phyloP scores from a whole-genome alignment of 2,797 vertebrate species.

The Acestrorhynchus altus region DNA sequence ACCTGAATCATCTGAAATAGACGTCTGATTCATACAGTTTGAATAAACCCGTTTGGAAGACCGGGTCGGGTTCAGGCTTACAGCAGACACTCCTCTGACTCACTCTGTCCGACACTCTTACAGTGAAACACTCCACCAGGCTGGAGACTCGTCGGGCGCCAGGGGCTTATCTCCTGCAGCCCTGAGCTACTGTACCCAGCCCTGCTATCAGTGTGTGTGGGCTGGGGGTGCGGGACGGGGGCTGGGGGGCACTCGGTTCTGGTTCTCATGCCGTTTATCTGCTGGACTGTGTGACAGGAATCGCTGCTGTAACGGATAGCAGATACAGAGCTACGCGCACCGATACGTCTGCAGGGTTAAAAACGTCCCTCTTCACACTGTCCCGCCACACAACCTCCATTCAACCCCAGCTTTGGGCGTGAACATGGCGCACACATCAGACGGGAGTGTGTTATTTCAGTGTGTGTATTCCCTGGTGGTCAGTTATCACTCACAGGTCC shows the following conservation, averaged over 20 bases:
- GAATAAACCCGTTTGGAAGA: too few relatives aligned
- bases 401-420: conserved; percentile 30
- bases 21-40: too few relatives aligned
- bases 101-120: background rate
- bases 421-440: background rate
- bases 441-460: conserved; percentile 50
- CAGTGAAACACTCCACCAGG: background rate
- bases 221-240: conserved; percentile 8
- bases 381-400: conserved; percentile 37
- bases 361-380: conserved; percentile 31
- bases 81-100: background rate
- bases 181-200: conserved; percentile 42
- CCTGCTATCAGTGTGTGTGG: conserved; percentile 50
- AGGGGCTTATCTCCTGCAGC: conserved; percentile 27
- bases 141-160: conserved; percentile 20
- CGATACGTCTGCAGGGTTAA: conserved; percentile 55
- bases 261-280: conserved; percentile 66
- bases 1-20: too few relatives aligned
- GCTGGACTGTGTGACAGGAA: conserved; percentile 64
- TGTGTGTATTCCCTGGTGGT: conserved; percentile 18
- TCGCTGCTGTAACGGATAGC: conserved; percentile 60
- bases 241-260: conserved; percentile 36
- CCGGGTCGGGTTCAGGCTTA: too few relatives aligned
- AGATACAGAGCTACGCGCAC: background rate
- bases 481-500: conserved; percentile 1